phyloP scores from a whole-genome alignment of 2,113 vertebrate genomes.

The Atractosteus spatula region DNA sequence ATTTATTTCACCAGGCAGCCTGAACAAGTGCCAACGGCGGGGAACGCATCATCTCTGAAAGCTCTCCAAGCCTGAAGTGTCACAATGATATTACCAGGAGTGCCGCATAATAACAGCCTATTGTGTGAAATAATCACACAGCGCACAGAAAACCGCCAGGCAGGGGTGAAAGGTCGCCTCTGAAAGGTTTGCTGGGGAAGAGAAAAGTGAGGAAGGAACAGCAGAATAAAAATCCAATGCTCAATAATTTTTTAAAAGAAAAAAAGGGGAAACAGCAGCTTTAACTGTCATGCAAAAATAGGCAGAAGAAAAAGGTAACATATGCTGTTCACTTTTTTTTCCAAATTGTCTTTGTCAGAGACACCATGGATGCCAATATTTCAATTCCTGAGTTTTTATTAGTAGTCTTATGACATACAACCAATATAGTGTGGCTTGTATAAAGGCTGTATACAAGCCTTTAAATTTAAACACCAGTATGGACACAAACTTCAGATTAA shows the following conservation, averaged over 20 bases:
- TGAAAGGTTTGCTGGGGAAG: not conserved
- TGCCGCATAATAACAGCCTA: slow-evolving; percentile 8
- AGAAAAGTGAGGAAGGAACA: not conserved
- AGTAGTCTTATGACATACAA: too few relatives aligned
- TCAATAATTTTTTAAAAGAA: not conserved
- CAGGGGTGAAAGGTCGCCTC: not conserved
- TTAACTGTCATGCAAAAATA: too few relatives aligned
- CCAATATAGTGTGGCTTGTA: too few relatives aligned
- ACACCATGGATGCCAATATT: too few relatives aligned
- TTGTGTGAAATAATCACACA: not conserved
- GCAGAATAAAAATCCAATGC: not conserved
- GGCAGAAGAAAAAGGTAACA: too few relatives aligned
- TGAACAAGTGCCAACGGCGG: slow-evolving; percentile 64
- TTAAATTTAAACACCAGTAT: too few relatives aligned
- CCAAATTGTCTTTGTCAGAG: too few relatives aligned
- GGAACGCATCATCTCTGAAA: slow-evolving; percentile 45
- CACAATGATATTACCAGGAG: not conserved
- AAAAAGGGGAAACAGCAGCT: too few relatives aligned
- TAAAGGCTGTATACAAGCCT: too few relatives aligned
- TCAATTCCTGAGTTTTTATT: too few relatives aligned
- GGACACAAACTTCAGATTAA: too few relatives aligned
- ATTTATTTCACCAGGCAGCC: slow-evolving; percentile 74
- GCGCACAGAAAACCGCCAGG: accelerated
- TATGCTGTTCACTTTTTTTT: too few relatives aligned
- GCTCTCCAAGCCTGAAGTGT: slow-evolving; percentile 37